Conservation (phyloP, 2,888 invertebrate genomes). For the Actias luna region DNA sequence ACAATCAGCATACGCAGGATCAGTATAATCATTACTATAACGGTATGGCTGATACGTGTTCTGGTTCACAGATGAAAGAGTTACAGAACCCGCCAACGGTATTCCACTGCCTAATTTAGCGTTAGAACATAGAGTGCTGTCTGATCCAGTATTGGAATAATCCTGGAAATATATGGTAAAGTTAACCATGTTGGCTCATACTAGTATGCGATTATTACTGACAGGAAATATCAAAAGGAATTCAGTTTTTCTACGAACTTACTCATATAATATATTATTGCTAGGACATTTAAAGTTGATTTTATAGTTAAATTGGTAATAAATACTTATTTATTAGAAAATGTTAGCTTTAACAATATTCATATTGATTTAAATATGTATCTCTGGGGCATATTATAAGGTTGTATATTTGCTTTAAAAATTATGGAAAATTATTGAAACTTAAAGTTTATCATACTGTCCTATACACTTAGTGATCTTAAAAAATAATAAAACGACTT, state of each 20-base stretch:
- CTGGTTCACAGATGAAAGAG: constrained; percentile 86
- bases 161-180: constrained; percentile 56
- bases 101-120: constrained; percentile 83
- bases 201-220: background rate
- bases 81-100: constrained; percentile 90
- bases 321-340: background rate
- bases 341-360: background rate
- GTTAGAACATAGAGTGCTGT: constrained; percentile 77
- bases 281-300: background rate
- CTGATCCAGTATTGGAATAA: constrained; percentile 83
- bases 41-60: constrained; percentile 71
- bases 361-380: background rate
- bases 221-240: background rate
- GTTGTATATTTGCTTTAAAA: background rate
- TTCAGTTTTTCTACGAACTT: background rate
- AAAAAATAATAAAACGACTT: constrained; percentile 44
- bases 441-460: too few species aligned
- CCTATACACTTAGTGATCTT: too few species aligned
- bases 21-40: constrained; percentile 89
- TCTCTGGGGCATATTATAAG: background rate
- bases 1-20: constrained; percentile 90
- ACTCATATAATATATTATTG: background rate
- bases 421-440: too few species aligned
- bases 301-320: background rate
- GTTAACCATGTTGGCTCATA: background rate